Conservation (phyloP, 1,140 invertebrate species). For the Dreissena rostriformis region DNA sequence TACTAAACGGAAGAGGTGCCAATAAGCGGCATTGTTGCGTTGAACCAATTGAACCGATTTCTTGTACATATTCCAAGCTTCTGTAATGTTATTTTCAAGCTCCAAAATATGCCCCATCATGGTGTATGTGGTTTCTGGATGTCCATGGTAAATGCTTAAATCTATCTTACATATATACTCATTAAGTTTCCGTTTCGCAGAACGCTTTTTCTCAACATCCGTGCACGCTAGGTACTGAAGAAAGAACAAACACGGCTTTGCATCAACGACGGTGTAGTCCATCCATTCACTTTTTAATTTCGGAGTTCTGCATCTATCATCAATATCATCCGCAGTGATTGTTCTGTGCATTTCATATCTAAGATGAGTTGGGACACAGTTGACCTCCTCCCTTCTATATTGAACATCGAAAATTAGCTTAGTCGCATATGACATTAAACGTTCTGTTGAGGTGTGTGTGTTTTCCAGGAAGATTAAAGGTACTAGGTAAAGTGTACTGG, state of each 20-base stretch:
- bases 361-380: neutral
- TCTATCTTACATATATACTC: too few species aligned
- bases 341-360: neutral
- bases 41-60: too few species aligned
- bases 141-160: too few species aligned
- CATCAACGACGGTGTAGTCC: neutral
- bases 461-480: too few species aligned
- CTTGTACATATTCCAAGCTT: too few species aligned
- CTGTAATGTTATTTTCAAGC: too few species aligned
- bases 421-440: neutral
- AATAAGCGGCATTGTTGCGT: too few species aligned
- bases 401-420: neutral
- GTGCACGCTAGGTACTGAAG: neutral
- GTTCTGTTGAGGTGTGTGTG: neutral
- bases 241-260: neutral
- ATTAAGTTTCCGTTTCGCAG: neutral
- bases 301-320: too few species aligned
- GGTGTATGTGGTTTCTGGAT: too few species aligned
- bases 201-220: neutral
- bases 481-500: too few species aligned
- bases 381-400: neutral
- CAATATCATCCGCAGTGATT: neutral
- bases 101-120: too few species aligned
- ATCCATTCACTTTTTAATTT: neutral
- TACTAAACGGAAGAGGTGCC: too few species aligned